Evolutionary conservation across 2,797 vertebrate genomes (phyloP).

Genomic region (Myotis vivesi): DNA sequence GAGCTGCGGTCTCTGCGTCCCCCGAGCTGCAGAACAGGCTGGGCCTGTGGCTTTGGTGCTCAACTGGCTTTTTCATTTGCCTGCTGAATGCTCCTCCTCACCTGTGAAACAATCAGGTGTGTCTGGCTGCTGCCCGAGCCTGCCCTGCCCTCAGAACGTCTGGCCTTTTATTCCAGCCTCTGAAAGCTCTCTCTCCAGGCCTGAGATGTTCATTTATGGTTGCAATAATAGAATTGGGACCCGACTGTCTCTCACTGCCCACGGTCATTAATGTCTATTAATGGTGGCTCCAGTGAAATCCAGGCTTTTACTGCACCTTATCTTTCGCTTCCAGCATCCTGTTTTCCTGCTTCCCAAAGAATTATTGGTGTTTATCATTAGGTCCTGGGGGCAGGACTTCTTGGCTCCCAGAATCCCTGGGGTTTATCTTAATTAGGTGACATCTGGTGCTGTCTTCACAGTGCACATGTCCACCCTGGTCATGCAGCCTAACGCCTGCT

Average conservation of each 20-base stretch:
- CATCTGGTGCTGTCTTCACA: constrained; percentile 7
- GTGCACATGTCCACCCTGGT: not conserved
- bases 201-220: constrained; percentile 14
- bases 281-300: not conserved
- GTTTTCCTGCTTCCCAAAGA: not conserved
- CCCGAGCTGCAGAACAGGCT: not conserved
- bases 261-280: constrained; percentile 1
- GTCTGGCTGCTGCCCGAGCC: not conserved
- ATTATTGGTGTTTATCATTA: not conserved
- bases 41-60: not conserved
- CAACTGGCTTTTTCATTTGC: not conserved
- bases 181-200: not conserved
- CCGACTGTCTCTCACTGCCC: not conserved
- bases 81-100: not conserved
- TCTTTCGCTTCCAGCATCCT: constrained; percentile 4
- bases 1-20: not conserved
- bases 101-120: not conserved
- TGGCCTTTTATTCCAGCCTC: not conserved
- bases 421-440: constrained; percentile 36
- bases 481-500: not conserved
- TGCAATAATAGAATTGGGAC: constrained; percentile 61
- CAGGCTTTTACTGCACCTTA: not conserved
- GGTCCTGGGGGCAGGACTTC: not conserved
- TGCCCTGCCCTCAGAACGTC: not conserved
- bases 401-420: not conserved